Percentiles rank a stretch among this genome's conserved stretches.
These are phyloP conservation scores for Ceratina japonica DNA, from an alignment of 1,140 invertebrate species.

Conservation along the genomic window DNA sequence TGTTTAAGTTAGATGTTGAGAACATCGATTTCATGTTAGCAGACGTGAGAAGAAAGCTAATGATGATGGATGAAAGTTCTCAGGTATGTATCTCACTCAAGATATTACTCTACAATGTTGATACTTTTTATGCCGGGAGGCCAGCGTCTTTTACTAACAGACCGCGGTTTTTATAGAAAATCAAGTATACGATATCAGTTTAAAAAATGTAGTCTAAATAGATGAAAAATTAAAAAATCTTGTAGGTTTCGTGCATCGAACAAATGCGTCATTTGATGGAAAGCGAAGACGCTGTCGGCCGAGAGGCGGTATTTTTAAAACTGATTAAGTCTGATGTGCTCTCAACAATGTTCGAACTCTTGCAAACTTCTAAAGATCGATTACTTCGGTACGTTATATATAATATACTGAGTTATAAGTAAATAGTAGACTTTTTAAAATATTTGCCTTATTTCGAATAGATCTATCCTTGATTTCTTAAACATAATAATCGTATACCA, in stretches of 20 bases:
- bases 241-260: slow-evolving; percentile 23
- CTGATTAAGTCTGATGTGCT: slow-evolving; percentile 53
- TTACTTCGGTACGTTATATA: slow-evolving; percentile 32
- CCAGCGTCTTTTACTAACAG: too few relatives aligned
- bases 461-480: slow-evolving; percentile 50
- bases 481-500: slow-evolving; percentile 8
- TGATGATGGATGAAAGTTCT: slow-evolving; percentile 28
- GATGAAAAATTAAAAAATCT: neutral
- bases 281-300: neutral
- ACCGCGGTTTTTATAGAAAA: too few relatives aligned
- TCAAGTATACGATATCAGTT: too few relatives aligned
- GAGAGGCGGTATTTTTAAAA: slow-evolving; percentile 14
- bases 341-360: slow-evolving; percentile 38
- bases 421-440: neutral
- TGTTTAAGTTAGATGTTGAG: slow-evolving; percentile 15
- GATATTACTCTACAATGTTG: neutral
- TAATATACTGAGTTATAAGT: too few relatives aligned
- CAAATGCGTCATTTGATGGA: slow-evolving; percentile 20
- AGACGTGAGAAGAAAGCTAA: slow-evolving; percentile 35
- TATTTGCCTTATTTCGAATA: neutral
- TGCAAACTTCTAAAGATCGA: slow-evolving; percentile 29
- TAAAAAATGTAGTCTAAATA: too few relatives aligned
- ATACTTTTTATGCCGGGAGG: neutral
- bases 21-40: slow-evolving; percentile 33
- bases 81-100: slow-evolving; percentile 35